A percentile compares a stretch with the other conserved stretches of the same genome.
These are phyloP conservation scores for Dicyrtoma fusca DNA, from an alignment of 2,888 invertebrate genomes.

Conservation along the genomic window DNA sequence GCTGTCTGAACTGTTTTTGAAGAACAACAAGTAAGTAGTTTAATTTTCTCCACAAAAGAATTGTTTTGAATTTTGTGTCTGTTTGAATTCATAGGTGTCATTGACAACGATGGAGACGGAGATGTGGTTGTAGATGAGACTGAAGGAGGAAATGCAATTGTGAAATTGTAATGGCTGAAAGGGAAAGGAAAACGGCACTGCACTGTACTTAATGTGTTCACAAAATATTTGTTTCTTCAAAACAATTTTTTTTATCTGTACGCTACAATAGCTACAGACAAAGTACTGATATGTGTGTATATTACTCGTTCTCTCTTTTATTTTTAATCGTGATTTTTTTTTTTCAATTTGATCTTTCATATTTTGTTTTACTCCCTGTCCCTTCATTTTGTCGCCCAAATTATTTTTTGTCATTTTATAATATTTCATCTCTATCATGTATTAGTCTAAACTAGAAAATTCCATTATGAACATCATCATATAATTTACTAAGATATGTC, in stretches of 20 bases:
- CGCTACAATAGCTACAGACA: neutral
- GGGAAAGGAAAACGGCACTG: slow-evolving; percentile 41
- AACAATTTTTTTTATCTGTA: slow-evolving; percentile 20
- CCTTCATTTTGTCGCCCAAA: slow-evolving; percentile 16
- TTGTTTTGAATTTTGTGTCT: neutral
- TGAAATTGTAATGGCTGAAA: slow-evolving; percentile 40
- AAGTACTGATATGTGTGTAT: neutral
- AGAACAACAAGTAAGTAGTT: slow-evolving; percentile 5
- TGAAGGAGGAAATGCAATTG: slow-evolving; percentile 35
- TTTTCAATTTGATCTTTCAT: slow-evolving; percentile 15
- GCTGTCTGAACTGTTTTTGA: slow-evolving; percentile 4
- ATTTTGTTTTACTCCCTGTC: neutral
- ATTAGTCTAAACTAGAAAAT: neutral
- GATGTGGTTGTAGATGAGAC: slow-evolving; percentile 14
- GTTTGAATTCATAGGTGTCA: slow-evolving; percentile 23
- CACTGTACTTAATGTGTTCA: slow-evolving; percentile 37
- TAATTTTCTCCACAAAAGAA: slow-evolving; percentile 17
- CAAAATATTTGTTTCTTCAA: slow-evolving; percentile 24
- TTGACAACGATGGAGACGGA: slow-evolving; percentile 21
- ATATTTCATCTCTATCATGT: neutral
- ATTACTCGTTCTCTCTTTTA: slow-evolving; percentile 13
- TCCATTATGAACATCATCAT: neutral
- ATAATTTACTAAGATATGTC: neutral
- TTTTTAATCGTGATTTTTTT: slow-evolving; percentile 1
- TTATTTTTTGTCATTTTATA: neutral